Evolutionary conservation across 2,888 invertebrate genomes (phyloP), one percentile per base, ranked within the genome.

Genomic region (Seira ritae): DNA sequence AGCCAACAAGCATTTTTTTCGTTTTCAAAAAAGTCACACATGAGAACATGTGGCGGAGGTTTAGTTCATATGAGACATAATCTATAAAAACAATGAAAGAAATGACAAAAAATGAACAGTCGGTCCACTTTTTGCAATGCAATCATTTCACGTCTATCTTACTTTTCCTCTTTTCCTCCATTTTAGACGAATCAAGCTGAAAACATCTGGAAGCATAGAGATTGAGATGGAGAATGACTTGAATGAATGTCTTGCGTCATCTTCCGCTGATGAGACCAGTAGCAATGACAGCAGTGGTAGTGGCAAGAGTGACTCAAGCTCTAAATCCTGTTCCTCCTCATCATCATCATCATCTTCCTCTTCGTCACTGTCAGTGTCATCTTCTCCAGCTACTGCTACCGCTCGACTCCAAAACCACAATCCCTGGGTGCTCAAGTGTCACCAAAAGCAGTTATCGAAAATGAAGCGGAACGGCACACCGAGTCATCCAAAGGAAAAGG

Each of bases 381-480:
- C 65, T 12, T 65, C 79, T 66, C 17, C 79, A 72, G 12, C 77
- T 1, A 0, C 55, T 8, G 10, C 20, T 24, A 20, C 55, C 1
- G 17, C 62, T 20, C 8, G 15, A 50, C 6, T 8, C 2, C 62
- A 62, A 62, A 62, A 24, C 85, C 87, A 91, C 72, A 93, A 92
- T 88, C 92, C 92, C 4, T 93, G 93, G 93, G 92, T 92, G 74
- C 89, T 92, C 37, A 91, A 91, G 83, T 92, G 92, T 89, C 92
- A 92, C 89, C 91, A 91, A 80, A 90, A 91, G 74, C 91, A 91
- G 68, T 85, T 92, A 78, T 90, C 90, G 46, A 91, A 91, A 88
- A 89, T 89, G 20, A 77, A 86, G 22, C 77, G 86, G 22, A 68
- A 37, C 91, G 90, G 89, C 37, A 70, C 85, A 15, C 68, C 70